Base-by-base conservation (phyloP, 2,113 vertebrate species). In the Orientallactaga bullata region DNA sequence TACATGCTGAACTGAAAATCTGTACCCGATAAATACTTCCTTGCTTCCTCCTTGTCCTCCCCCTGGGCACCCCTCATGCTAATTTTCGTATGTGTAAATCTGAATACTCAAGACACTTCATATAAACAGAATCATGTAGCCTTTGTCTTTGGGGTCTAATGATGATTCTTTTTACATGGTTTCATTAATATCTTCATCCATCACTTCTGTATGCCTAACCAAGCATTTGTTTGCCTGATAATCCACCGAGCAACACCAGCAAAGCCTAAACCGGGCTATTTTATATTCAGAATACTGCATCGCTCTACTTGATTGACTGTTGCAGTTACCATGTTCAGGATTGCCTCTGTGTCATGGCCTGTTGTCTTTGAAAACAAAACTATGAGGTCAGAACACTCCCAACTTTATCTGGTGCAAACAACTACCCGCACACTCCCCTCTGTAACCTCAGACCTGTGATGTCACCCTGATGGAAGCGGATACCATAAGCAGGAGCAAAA, bases 351-450 rank as follows among this genome's bases (percentile, higher is more conserved):
- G 13, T 42, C 66, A 21, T 42, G 39, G 42, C 35, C 72, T 80
- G 42, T 55, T 89, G 88, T 35, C 61, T 76, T 47, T n/a, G 42
- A 91, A 91, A 47, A 89, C 55, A 84, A 76, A 91, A 61, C 42
- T 77, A n/a, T 63, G 85, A 78, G 61, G 89, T 69, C 81, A 63
- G 32, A 74, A 47, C 51, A 76, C 69, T 89, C n/a, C 37, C 32
- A 78, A 4, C 60, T 20, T 68, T 73, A 5, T 20, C 20, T 73
- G 15, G 9, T 77, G 20, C 7, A 8, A 63, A 71, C 4, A 15
- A 32, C 9, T 16, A 23, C 77, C 20, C 68, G 30, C 30, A 20
- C 23, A 73, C 35, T 32, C 2, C 1, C 32, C 39, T 86, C 80
- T 63, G 7, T 42, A 85, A 72, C 60, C 17, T 81, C 74, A 23